Base-by-base conservation (phyloP, 1,140 invertebrate genomes). In the Gerris buenoi region DNA sequence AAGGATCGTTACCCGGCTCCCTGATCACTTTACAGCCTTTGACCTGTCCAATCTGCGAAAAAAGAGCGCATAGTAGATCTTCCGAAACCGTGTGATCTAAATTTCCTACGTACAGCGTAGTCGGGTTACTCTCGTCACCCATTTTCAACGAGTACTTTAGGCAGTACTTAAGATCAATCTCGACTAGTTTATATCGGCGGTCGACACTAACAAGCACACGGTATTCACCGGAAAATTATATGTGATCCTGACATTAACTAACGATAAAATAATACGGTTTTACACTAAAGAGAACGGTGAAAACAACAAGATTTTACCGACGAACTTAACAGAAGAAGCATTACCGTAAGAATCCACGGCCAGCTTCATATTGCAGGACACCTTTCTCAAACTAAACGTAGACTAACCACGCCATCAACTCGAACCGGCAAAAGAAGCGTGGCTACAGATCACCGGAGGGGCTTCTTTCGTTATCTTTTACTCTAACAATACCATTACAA, bases 11-110 rank as follows among this genome's bases (percentile, higher is more conserved):
- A 71, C 91, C 92, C 67, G 93, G 89, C 78, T 95, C 96, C 65
- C 94, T 86, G 73, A 98, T 98, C 68, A 99, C 97, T 85, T 99
- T 98, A 80, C 95, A 98, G 73, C 93, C 93, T 80, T 95, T 95
- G 62, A 98, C 91, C 69, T 88, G 86, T 69, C 96, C 96, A 77
- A 97, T 96, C 82, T 95, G 92, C 70, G 89, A 87, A 81, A 98
- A 98, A 65, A 98, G 83, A 63, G 93, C 87, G 79, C 91, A 87
- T 73, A 98, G 83, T 72, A 98, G 85, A 75, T 95, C 93, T 83
- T 98, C 95, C 72, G 91, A 90, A 68, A 97, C 94, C 73, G 86
- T 84, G 69, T 84, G 81, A 82, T 97, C 94, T 74, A 98, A 85
- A 84, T 98, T 98, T 75, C 95, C 95, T 77, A 98, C 95, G 82